Evolutionary conservation across 2,797 vertebrate genomes (phyloP).

Genomic region (Epinephelus coioides): DNA sequence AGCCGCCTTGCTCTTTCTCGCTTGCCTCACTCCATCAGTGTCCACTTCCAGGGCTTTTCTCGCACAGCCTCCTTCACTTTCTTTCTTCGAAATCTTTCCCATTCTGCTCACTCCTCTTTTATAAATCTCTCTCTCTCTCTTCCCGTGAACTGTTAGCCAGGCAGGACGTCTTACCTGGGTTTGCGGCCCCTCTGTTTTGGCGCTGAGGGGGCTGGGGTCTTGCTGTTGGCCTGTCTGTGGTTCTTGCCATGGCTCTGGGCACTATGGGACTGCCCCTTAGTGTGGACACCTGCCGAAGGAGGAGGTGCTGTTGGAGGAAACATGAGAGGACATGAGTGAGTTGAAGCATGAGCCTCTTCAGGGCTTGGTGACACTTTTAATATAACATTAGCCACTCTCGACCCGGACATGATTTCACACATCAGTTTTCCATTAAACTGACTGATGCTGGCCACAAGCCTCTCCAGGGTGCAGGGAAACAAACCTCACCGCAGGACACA

Average conservation of each 20-base stretch:
- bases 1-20: not conserved
- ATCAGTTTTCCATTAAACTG: not conserved
- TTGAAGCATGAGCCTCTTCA: no score
- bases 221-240: conserved; percentile 68
- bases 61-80: not conserved
- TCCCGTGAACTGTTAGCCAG: no score
- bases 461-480: no score
- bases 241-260: conserved; percentile 55
- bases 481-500: no score
- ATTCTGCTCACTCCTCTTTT: no score
- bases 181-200: conserved; percentile 87
- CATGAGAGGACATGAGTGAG: not conserved
- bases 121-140: not conserved
- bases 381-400: not conserved
- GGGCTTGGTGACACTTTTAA: not conserved
- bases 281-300: conserved; percentile 27
- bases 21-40: conserved; percentile 31
- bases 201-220: conserved; percentile 63
- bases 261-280: conserved; percentile 52
- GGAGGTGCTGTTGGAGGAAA: conserved; percentile 30
- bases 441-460: not conserved
- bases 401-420: not conserved
- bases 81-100: not conserved
- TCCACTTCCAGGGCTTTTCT: conserved; percentile 10
- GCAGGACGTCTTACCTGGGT: conserved; percentile 81